phyloP scores from a whole-genome alignment of 2,888 invertebrate genomes.

The Peribatodes rhomboidaria region DNA sequence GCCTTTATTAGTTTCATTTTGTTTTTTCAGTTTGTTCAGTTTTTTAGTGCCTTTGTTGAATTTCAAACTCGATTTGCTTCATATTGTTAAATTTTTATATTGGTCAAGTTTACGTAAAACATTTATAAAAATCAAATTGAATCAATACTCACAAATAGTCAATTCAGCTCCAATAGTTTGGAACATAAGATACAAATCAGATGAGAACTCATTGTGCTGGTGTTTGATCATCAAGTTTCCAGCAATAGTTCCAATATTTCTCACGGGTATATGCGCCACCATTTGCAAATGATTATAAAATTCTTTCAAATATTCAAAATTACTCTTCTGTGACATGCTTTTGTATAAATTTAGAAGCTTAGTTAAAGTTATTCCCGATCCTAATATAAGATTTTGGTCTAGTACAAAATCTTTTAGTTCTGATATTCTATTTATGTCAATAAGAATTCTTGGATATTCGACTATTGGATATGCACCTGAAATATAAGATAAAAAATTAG shows the following conservation, averaged over 20 bases:
- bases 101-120: no score
- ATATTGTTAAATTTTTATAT: no score
- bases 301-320: slow-evolving; percentile 86
- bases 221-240: slow-evolving; percentile 91
- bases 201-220: slow-evolving; percentile 88
- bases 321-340: slow-evolving; percentile 57
- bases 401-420: slow-evolving; percentile 80
- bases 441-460: slow-evolving; percentile 75
- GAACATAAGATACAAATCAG: slow-evolving; percentile 88
- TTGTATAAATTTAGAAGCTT: slow-evolving; percentile 79
- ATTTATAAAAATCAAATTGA: not conserved
- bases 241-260: slow-evolving; percentile 89
- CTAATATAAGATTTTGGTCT: slow-evolving; percentile 80
- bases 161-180: slow-evolving; percentile 63
- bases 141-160: slow-evolving; percentile 57
- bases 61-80: no score
- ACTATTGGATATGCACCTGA: slow-evolving; percentile 72
- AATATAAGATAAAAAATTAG: slow-evolving; percentile 20
- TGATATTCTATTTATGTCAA: slow-evolving; percentile 87
- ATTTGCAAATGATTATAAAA: slow-evolving; percentile 88
- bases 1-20: no score
- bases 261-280: slow-evolving; percentile 89
- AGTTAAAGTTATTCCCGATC: slow-evolving; percentile 85
- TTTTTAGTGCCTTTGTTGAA: no score
- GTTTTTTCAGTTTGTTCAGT: no score